phyloP scores from a whole-genome alignment of 2,797 vertebrate species.

The Mycteria americana region DNA sequence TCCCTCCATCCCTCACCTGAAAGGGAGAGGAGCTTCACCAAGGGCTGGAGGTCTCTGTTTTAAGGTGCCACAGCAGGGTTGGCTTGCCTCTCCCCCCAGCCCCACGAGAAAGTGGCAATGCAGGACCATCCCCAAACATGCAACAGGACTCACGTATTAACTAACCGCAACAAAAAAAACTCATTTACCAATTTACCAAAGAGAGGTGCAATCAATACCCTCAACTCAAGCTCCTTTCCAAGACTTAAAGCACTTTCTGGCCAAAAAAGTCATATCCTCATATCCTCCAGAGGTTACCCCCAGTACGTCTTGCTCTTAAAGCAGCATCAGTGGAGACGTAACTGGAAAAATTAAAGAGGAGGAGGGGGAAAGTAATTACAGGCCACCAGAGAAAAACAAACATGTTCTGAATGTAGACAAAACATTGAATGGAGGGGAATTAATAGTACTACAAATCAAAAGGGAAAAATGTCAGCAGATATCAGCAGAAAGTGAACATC shows the following conservation, averaged over 20 bases:
- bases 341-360: conserved; percentile 23
- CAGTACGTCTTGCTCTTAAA: not conserved
- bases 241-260: not conserved
- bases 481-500: conserved; percentile 46
- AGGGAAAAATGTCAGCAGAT: conserved; percentile 5
- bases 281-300: not conserved
- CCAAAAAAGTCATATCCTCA: not conserved
- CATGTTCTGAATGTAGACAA: conserved; percentile 45
- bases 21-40: not conserved
- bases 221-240: not conserved
- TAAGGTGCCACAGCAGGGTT: not conserved
- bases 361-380: conserved; percentile 6
- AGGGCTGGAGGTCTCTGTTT: not conserved
- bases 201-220: not conserved
- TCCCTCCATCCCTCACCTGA: not conserved
- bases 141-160: not conserved
- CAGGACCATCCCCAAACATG: not conserved
- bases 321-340: not conserved
- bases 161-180: not conserved
- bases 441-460: conserved; percentile 35
- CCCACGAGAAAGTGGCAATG: fast-evolving
- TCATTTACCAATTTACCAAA: not conserved
- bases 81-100: not conserved
- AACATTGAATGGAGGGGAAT: conserved; percentile 30
- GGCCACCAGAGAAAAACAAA: conserved; percentile 32